A percentile compares a stretch with the other conserved stretches of the same genome.
Evolutionary conservation across 2,888 invertebrate species (phyloP).

Genomic region (Scaptomyza caliginosa): DNA sequence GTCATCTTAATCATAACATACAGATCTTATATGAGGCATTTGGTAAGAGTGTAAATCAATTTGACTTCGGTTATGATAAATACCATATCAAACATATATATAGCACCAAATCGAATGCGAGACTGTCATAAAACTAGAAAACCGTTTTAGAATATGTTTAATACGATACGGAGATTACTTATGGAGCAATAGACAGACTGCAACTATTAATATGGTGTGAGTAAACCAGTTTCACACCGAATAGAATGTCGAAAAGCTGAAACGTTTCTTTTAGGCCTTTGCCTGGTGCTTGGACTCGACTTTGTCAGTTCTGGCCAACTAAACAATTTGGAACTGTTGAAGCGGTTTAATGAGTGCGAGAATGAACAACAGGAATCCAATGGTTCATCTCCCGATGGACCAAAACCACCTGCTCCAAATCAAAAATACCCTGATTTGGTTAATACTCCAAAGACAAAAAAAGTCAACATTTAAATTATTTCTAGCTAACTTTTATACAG

Average conservation of each 20-base stretch:
- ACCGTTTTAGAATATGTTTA: neutral
- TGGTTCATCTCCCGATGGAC: no score
- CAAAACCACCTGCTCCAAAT: neutral
- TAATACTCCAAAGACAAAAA: neutral
- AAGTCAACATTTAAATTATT: neutral
- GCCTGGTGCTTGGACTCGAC: neutral
- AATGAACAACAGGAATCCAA: no score
- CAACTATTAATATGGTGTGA: slow-evolving; percentile 9
- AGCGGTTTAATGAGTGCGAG: neutral
- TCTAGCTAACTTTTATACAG: no score
- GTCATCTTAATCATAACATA: neutral
- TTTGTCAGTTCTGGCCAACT: neutral
- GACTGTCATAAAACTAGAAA: slow-evolving; percentile 4
- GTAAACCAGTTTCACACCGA: neutral
- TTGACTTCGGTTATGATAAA: neutral
- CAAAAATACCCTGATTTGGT: neutral
- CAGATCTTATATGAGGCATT: neutral
- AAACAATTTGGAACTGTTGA: neutral
- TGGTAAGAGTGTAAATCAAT: neutral
- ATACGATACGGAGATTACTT: neutral
- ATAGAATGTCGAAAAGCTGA: neutral
- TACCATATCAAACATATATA: neutral
- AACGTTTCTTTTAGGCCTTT: slow-evolving; percentile 14
- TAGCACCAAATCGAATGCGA: neutral
- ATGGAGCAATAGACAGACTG: neutral